These are phyloP conservation scores for Capreolus pygargus DNA, from an alignment of 2,113 vertebrate genomes.

Conservation along the genomic window DNA sequence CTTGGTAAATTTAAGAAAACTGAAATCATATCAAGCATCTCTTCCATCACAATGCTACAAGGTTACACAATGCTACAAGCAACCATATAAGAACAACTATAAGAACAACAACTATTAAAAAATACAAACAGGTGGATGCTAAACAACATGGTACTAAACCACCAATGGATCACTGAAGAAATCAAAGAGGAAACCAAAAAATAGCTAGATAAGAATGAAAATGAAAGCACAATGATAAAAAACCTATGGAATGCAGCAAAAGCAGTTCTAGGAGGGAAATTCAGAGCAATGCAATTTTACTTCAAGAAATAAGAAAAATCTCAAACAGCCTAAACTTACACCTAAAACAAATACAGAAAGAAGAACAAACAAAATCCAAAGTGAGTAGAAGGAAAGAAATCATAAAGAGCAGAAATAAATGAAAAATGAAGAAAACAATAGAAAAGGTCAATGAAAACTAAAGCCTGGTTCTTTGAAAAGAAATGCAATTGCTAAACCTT, in stretches of 20 bases:
- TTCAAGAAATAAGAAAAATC: not conserved
- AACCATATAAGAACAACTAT: not conserved
- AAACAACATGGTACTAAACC: not conserved
- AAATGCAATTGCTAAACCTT: not conserved
- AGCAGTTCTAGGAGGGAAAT: not conserved
- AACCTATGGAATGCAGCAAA: not conserved
- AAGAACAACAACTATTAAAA: not conserved
- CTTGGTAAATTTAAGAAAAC: not conserved
- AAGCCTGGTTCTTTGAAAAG: not conserved
- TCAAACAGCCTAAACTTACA: not conserved
- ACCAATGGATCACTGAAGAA: not conserved
- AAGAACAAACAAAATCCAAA: not conserved
- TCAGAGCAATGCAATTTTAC: not conserved
- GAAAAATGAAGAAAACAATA: not conserved
- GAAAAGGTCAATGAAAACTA: not conserved
- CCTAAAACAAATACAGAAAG: not conserved
- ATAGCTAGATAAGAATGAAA: not conserved
- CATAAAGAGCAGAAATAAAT: not conserved
- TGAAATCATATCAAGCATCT: not conserved
- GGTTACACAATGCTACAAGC: not conserved
- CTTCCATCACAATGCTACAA: not conserved
- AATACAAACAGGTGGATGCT: not conserved
- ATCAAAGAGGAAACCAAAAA: not conserved
- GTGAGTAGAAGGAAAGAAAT: not conserved
- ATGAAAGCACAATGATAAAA: not conserved